Conservation (phyloP, 2,797 vertebrate species). For the Acropternis orthonyx region DNA sequence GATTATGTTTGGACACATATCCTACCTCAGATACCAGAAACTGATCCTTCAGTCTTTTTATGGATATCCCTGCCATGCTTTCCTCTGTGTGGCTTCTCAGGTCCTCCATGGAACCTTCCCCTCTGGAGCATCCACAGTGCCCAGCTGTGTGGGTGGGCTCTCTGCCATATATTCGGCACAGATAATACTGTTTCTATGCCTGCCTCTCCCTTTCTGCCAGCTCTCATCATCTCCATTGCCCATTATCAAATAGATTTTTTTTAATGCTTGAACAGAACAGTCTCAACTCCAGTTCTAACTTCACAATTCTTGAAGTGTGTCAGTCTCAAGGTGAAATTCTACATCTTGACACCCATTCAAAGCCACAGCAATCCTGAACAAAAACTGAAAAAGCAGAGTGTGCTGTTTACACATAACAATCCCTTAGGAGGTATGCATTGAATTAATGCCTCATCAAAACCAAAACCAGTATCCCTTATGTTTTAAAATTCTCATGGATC, state of each 20-base stretch:
- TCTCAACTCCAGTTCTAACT: background rate
- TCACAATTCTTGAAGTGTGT: background rate
- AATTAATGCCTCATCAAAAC: background rate
- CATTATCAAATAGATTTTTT: background rate
- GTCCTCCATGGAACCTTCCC: background rate
- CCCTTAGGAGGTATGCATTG: background rate
- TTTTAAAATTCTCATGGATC: background rate
- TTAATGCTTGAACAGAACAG: background rate
- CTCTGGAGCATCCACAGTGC: background rate
- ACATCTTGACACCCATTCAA: background rate
- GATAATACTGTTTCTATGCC: background rate
- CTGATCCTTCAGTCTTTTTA: rapidly evolving
- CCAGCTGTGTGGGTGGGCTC: background rate
- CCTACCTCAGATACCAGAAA: background rate
- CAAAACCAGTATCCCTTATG: background rate
- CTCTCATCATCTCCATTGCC: background rate
- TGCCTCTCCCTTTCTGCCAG: background rate
- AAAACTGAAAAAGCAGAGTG: background rate
- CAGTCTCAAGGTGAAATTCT: background rate
- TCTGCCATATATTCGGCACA: background rate
- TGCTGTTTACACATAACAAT: background rate
- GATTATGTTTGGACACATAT: background rate
- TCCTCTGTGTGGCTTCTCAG: background rate
- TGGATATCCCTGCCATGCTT: background rate
- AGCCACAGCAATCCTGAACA: background rate